Evolutionary conservation across 2,888 invertebrate species (phyloP).

Genomic region (Drosophila mimetica): DNA sequence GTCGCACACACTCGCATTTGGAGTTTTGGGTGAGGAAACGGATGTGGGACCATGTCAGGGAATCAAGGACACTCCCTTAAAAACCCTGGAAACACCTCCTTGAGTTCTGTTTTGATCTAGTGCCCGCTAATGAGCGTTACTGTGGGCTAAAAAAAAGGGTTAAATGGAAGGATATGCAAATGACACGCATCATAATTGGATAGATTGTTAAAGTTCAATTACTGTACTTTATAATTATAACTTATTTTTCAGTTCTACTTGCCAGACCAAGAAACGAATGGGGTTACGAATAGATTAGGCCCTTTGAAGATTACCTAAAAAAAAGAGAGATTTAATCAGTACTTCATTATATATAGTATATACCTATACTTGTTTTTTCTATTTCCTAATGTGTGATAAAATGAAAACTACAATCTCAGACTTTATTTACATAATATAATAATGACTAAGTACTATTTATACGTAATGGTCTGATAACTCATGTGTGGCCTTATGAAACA

Average conservation of each 20-base stretch:
- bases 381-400: no score
- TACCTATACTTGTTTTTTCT: no score
- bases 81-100: slow-evolving; percentile 28
- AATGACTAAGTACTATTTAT: neutral
- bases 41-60: slow-evolving; percentile 16
- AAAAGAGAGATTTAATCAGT: neutral
- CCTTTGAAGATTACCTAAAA: slow-evolving; percentile 1
- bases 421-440: no score
- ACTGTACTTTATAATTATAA: slow-evolving; percentile 4
- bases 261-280: neutral
- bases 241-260: neutral
- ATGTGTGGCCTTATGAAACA: neutral
- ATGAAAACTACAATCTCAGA: no score
- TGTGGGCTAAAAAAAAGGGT: slow-evolving; percentile 51
- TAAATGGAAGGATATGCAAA: slow-evolving; percentile 16
- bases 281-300: neutral
- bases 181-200: slow-evolving; percentile 49
- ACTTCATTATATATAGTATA: neutral
- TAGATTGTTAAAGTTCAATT: slow-evolving; percentile 42
- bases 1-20: slow-evolving; percentile 52
- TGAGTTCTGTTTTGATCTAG: slow-evolving; percentile 49
- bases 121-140: slow-evolving; percentile 63
- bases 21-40: slow-evolving; percentile 3
- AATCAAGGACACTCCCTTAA: slow-evolving; percentile 28
- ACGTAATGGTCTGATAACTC: neutral